A percentile compares a stretch with the other conserved stretches of the same genome.
phyloP scores from a whole-genome alignment of 2,797 vertebrate genomes.

The Epinephelus awoara region DNA sequence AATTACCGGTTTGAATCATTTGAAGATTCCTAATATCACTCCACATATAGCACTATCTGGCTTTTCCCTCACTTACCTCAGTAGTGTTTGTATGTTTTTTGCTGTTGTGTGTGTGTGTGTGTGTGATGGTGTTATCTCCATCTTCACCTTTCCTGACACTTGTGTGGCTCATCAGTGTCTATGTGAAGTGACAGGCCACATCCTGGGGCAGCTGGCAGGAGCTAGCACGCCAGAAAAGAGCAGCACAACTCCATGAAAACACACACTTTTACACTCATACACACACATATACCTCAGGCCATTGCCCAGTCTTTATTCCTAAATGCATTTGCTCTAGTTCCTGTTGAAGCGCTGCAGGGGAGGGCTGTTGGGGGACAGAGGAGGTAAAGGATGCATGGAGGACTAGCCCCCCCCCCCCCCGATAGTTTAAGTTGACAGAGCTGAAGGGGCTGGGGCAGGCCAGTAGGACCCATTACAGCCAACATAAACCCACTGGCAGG shows the following conservation, averaged over 20 bases:
- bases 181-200: constrained; percentile 99
- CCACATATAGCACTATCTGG: not conserved
- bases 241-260: constrained; percentile 87
- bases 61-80: constrained; percentile 25
- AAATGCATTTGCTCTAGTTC: constrained; percentile 99
- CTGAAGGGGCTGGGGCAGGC: constrained; percentile 77
- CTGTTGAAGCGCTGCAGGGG: constrained; percentile 91
- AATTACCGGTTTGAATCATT: not conserved
- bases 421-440: constrained; percentile 81
- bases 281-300: constrained; percentile 57
- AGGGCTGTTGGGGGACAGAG: constrained; percentile 78
- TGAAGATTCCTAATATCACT: not conserved
- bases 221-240: constrained; percentile 94
- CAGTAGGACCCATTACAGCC: constrained; percentile 43
- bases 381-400: constrained; percentile 79
- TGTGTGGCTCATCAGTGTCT: constrained; percentile 95
- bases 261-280: constrained; percentile 66
- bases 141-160: constrained; percentile 97
- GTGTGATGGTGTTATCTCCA: constrained; percentile 80
- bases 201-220: constrained; percentile 93
- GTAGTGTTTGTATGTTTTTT: constrained; percentile 13
- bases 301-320: constrained; percentile 92
- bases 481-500: constrained; percentile 69
- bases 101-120: not conserved
- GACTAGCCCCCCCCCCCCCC: constrained; percentile 70